Conservation (phyloP, 1,140 invertebrate species). For the Halictus rubicundus region DNA sequence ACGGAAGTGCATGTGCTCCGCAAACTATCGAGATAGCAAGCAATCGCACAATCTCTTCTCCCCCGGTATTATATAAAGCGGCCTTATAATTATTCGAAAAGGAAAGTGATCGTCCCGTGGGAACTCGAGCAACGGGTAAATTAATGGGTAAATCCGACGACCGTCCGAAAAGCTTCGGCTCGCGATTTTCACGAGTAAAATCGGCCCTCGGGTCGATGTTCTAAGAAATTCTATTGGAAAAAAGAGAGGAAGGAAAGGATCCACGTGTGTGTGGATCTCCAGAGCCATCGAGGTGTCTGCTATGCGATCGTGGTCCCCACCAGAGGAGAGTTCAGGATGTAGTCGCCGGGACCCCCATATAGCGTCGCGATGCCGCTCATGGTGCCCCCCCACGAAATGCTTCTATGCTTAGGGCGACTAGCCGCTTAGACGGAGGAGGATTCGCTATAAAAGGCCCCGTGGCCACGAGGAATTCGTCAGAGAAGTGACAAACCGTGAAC, state of each 20-base stretch:
- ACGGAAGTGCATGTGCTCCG: too few relatives aligned
- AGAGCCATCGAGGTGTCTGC: too few relatives aligned
- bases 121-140: too few relatives aligned
- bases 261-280: too few relatives aligned
- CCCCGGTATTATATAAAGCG: background rate
- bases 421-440: slow-evolving; percentile 54
- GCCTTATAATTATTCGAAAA: background rate
- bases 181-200: too few relatives aligned
- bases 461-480: slow-evolving; percentile 64
- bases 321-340: slow-evolving; percentile 47
- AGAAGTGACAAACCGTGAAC: slow-evolving; percentile 62
- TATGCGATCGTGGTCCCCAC: slow-evolving; percentile 33
- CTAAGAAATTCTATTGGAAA: too few relatives aligned
- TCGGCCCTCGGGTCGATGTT: too few relatives aligned
- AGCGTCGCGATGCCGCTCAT: slow-evolving; percentile 16
- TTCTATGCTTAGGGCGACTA: slow-evolving; percentile 57
- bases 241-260: too few relatives aligned
- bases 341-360: slow-evolving; percentile 53
- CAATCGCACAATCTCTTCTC: background rate
- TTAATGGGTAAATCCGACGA: background rate
- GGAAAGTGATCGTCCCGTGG: background rate
- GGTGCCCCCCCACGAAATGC: slow-evolving; percentile 58
- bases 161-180: too few relatives aligned
- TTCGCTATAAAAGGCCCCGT: slow-evolving; percentile 69
- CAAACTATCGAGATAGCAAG: background rate